Conservation (phyloP, 2,888 invertebrate genomes). For the Hofmannophila pseudospretella region DNA sequence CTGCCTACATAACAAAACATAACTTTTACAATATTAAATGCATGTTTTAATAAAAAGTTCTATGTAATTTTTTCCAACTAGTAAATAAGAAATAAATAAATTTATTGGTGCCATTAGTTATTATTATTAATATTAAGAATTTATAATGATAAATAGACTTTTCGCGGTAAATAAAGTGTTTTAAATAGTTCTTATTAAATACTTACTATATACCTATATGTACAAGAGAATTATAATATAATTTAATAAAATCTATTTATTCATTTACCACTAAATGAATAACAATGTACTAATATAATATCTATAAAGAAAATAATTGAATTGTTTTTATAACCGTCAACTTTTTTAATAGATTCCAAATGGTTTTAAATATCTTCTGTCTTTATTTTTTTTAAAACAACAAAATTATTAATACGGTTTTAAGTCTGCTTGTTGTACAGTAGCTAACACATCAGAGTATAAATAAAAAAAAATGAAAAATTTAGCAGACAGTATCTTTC, state of each 20-base stretch:
- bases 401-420: too few species aligned
- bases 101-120: slow-evolving; percentile 32
- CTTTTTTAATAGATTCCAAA: too few species aligned
- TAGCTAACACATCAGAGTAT: too few species aligned
- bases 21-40: slow-evolving; percentile 14
- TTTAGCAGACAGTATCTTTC: too few species aligned
- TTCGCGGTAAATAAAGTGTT: slow-evolving; percentile 9
- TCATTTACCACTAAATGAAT: background rate
- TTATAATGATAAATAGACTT: slow-evolving; percentile 14
- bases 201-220: background rate
- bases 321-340: too few species aligned
- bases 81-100: slow-evolving; percentile 28
- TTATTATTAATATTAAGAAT: slow-evolving; percentile 16
- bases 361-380: too few species aligned
- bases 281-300: background rate
- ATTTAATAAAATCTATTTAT: background rate
- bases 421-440: too few species aligned
- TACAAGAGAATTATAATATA: slow-evolving; percentile 2
- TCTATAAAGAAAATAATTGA: too few species aligned
- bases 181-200: slow-evolving; percentile 6
- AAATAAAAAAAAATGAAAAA: too few species aligned
- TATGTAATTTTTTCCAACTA: slow-evolving; percentile 28
- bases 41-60: slow-evolving; percentile 19
- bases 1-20: too few species aligned
- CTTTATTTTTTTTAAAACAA: too few species aligned